phyloP scores from a whole-genome alignment of 2,888 invertebrate genomes.

The Toxonevra muliebris region DNA sequence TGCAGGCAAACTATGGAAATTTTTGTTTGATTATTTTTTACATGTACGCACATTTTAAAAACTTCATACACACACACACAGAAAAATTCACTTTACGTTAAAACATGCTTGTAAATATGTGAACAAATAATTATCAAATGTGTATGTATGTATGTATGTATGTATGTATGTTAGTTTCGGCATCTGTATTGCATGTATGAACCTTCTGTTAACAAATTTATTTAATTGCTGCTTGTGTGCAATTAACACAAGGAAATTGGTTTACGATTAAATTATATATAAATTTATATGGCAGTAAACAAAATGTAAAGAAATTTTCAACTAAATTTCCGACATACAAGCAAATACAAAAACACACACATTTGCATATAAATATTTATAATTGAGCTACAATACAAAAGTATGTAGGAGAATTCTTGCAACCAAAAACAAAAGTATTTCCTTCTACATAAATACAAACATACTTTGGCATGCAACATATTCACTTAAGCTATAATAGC shows the following conservation, averaged over 20 bases:
- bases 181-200: no score
- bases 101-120: conserved; percentile 31
- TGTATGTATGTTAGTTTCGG: conserved; percentile 3
- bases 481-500: no score
- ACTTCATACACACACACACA: conserved; percentile 14
- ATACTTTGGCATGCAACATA: no score
- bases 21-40: background rate
- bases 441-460: no score
- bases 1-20: no score
- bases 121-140: conserved; percentile 31
- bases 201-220: background rate
- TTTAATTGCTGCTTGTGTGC: conserved; percentile 27
- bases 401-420: no score
- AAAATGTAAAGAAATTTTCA: no score
- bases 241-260: conserved; percentile 33
- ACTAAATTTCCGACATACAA: background rate
- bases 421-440: no score
- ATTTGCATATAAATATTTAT: background rate
- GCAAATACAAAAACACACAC: background rate
- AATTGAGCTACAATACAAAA: no score
- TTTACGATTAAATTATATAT: conserved; percentile 29
- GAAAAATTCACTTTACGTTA: conserved; percentile 7
- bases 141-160: conserved; percentile 7
- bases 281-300: no score
- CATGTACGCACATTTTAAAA: background rate